These are phyloP conservation scores for Dicrurus megarhynchus DNA, from an alignment of 2,113 vertebrate genomes.

Conservation along the genomic window DNA sequence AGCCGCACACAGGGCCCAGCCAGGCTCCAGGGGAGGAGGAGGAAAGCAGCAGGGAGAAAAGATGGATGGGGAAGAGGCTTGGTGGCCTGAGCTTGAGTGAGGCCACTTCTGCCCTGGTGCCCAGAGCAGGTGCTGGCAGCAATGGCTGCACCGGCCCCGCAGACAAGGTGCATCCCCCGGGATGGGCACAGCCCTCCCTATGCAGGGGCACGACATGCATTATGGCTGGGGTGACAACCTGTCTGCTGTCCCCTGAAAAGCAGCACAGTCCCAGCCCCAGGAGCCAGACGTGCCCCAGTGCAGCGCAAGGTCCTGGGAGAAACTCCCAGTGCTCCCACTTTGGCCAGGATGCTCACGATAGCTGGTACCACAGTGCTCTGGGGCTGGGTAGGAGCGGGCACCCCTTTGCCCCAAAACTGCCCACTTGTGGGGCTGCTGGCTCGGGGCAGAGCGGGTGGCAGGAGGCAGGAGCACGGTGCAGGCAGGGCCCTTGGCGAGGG, in stretches of 20 bases:
- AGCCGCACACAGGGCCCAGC: fast-evolving
- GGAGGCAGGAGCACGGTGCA: fast-evolving
- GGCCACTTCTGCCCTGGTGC: background rate
- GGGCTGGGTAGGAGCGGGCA: fast-evolving
- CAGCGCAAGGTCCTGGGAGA: fast-evolving
- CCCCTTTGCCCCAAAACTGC: background rate
- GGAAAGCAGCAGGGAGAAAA: background rate
- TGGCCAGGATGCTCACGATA: fast-evolving
- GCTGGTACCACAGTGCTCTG: fast-evolving
- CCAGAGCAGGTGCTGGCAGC: background rate
- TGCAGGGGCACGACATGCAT: fast-evolving
- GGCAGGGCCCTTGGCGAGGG: background rate
- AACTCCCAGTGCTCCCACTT: background rate
- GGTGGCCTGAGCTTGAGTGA: fast-evolving
- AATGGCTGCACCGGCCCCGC: fast-evolving
- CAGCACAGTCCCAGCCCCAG: background rate
- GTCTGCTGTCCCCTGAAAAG: fast-evolving
- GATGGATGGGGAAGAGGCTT: background rate
- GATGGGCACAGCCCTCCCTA: fast-evolving
- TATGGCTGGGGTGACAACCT: fast-evolving
- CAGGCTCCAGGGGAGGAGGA: background rate
- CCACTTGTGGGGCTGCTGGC: background rate
- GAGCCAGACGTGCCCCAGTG: fast-evolving
- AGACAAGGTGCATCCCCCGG: fast-evolving
- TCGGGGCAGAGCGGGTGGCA: fast-evolving